Conservation (phyloP, 1,140 invertebrate genomes). For the Bombus picipes region DNA sequence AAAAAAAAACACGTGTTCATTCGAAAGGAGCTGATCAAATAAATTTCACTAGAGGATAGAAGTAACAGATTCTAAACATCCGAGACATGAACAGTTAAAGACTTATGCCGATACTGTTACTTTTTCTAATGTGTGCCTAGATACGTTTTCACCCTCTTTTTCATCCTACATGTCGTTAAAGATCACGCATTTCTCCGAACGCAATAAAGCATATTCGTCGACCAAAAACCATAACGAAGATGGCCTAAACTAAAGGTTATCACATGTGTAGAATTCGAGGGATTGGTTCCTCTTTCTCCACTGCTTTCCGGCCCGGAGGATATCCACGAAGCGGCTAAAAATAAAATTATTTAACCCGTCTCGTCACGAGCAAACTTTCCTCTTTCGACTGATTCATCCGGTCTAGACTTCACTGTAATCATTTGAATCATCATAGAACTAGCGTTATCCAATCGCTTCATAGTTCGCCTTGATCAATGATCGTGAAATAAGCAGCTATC, state of each 20-base stretch:
- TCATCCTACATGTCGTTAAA: background rate
- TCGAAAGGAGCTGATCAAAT: background rate
- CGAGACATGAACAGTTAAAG: background rate
- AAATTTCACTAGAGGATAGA: background rate
- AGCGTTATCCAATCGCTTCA: background rate
- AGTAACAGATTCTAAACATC: background rate
- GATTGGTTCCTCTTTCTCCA: background rate
- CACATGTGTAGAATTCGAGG: conserved; percentile 18
- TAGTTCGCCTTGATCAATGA: background rate
- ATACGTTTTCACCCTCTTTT: background rate
- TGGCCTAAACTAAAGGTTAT: background rate
- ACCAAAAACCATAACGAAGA: background rate
- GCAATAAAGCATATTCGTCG: background rate
- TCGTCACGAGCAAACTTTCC: background rate
- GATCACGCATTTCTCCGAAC: conserved; percentile 7
- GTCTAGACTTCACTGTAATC: background rate
- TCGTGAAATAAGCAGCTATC: background rate
- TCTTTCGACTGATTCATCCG: conserved; percentile 10
- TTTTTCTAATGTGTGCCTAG: background rate
- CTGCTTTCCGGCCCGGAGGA: background rate
- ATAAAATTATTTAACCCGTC: conserved; percentile 31
- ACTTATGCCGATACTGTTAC: background rate
- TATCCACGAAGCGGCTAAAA: conserved; percentile 38
- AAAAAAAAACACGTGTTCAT: background rate
- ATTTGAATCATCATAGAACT: background rate